Conservation (phyloP, 2,797 vertebrate species). For the Toxotes lorentzi region DNA sequence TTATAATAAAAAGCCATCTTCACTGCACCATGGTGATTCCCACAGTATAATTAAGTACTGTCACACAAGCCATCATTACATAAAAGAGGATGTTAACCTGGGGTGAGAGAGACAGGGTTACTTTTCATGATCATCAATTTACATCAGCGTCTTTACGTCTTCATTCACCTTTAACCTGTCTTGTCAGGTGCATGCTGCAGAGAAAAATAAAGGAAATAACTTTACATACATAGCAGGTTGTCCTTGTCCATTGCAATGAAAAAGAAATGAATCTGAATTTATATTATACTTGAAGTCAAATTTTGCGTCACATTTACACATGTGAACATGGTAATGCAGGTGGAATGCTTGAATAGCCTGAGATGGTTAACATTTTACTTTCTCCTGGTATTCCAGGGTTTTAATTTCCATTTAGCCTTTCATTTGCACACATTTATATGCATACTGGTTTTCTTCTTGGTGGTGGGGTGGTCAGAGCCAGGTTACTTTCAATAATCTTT, state of each 20-base stretch:
- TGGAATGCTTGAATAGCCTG: neutral
- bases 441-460: neutral
- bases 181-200: neutral
- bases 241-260: neutral
- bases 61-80: slow-evolving; percentile 18
- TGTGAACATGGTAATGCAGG: neutral
- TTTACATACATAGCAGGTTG: neutral
- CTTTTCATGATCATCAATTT: slow-evolving; percentile 41
- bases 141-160: slow-evolving; percentile 7
- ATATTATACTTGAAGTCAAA: neutral
- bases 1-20: slow-evolving; percentile 8
- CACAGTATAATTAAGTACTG: slow-evolving; percentile 21
- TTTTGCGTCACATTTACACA: neutral
- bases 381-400: neutral
- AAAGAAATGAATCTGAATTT: neutral
- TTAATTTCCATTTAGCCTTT: slow-evolving; percentile 16
- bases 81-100: slow-evolving; percentile 25
- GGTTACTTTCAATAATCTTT: slow-evolving; percentile 23
- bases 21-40: neutral
- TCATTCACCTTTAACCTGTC: slow-evolving; percentile 8
- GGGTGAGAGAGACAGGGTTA: slow-evolving; percentile 29
- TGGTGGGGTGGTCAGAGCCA: neutral
- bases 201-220: neutral
- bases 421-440: neutral
- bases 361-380: neutral